phyloP scores from a whole-genome alignment of 2,113 vertebrate species.

The Uria lomvia region DNA sequence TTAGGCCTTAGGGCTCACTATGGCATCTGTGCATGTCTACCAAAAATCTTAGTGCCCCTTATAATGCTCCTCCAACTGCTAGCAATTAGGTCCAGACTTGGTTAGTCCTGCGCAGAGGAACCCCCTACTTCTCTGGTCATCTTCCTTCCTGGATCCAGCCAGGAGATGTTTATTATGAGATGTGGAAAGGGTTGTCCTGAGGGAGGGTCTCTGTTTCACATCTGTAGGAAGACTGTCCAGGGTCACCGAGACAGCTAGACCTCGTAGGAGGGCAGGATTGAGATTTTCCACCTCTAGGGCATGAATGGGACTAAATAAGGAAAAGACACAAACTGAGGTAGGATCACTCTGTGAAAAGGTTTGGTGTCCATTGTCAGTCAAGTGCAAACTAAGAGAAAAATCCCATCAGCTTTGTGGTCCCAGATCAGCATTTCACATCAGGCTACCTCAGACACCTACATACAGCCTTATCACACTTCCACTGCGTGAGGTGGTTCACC shows the following conservation, averaged over 20 bases:
- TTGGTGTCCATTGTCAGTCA: neutral
- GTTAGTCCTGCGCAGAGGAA: neutral
- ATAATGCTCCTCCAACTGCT: neutral
- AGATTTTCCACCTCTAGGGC: neutral
- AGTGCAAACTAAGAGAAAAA: neutral
- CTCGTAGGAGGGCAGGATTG: neutral
- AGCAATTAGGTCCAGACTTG: neutral
- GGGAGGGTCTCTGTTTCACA: neutral
- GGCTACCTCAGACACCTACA: neutral
- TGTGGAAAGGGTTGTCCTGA: neutral
- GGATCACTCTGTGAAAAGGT: neutral
- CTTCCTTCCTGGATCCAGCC: neutral
- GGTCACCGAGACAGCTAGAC: neutral
- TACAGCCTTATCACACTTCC: neutral
- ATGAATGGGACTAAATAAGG: neutral
- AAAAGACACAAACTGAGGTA: neutral
- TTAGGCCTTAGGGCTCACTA: neutral
- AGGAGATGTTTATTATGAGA: neutral
- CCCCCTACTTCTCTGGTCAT: neutral
- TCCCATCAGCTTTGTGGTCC: neutral
- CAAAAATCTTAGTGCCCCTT: neutral
- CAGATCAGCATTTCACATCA: neutral
- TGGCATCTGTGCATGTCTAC: neutral
- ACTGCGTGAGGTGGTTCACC: neutral
- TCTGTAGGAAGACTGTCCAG: neutral